These are phyloP conservation scores for Drosophila melanogaster DNA, from an alignment of 1,140 invertebrate genomes.

Conservation along the genomic window DNA sequence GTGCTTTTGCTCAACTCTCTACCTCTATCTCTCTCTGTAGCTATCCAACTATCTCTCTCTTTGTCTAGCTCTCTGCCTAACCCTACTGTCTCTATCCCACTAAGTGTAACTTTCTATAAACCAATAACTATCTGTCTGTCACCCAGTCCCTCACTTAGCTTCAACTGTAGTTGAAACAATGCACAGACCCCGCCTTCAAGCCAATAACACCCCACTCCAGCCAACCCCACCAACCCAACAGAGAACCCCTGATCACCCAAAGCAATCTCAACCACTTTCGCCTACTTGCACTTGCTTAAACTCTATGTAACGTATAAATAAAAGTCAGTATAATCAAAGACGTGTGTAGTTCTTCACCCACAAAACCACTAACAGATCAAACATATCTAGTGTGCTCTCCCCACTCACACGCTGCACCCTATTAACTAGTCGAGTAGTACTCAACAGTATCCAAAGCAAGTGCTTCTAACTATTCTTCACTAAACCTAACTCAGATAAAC, in stretches of 20 bases:
- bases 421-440: constrained; percentile 62
- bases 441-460: constrained; percentile 55
- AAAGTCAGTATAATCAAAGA: constrained; percentile 54
- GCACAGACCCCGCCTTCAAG: constrained; percentile 35
- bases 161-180: constrained; percentile 64
- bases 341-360: constrained; percentile 77
- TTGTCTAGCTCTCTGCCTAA: constrained; percentile 51
- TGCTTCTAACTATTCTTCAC: constrained; percentile 67
- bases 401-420: constrained; percentile 70
- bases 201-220: background rate
- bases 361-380: constrained; percentile 38
- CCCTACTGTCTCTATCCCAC: constrained; percentile 48
- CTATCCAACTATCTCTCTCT: constrained; percentile 45
- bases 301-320: constrained; percentile 49
- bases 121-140: constrained; percentile 52
- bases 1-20: constrained; percentile 78
- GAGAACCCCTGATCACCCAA: constrained; percentile 4
- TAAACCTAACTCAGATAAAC: constrained; percentile 69
- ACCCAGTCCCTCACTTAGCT: constrained; percentile 58
- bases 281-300: constrained; percentile 72
- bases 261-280: constrained; percentile 46
- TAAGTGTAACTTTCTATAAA: constrained; percentile 51
- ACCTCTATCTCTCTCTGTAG: constrained; percentile 58
- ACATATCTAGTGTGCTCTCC: constrained; percentile 67
- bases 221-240: background rate